A percentile compares a stretch with the other conserved stretches of the same genome.
These are phyloP conservation scores for Sciurus vulgaris DNA, from an alignment of 2,797 vertebrate genomes.

Conservation along the genomic window DNA sequence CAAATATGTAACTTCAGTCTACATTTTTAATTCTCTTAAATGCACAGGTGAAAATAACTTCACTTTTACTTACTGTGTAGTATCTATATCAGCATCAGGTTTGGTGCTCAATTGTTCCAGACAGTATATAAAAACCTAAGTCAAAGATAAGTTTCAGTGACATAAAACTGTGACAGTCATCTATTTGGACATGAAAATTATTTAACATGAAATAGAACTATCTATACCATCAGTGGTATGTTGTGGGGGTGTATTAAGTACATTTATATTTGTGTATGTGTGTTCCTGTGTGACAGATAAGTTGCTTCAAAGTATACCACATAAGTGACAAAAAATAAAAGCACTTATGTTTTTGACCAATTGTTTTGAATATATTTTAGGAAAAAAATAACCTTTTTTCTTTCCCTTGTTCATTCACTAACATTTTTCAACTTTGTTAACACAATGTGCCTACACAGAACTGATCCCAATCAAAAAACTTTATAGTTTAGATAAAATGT, in stretches of 20 bases:
- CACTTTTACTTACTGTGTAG: conserved; percentile 92
- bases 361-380: neutral
- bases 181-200: conserved; percentile 35
- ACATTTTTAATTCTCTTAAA: neutral
- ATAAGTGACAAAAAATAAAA: neutral
- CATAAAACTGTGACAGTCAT: neutral
- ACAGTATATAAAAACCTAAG: conserved; percentile 94
- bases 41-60: neutral
- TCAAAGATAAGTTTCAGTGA: conserved; percentile 60
- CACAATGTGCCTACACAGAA: neutral
- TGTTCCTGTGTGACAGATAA: neutral
- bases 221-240: neutral
- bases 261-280: rapidly evolving
- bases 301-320: neutral
- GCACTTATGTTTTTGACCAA: neutral
- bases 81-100: conserved; percentile 91
- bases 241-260: neutral
- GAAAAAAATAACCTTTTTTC: neutral
- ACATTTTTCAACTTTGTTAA: neutral
- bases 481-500: neutral
- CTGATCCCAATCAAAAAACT: neutral
- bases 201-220: conserved; percentile 3
- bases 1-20: neutral
- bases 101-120: conserved; percentile 95
- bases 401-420: neutral